Conservation (phyloP, 2,888 invertebrate species). For the Hermodice carunculata region DNA sequence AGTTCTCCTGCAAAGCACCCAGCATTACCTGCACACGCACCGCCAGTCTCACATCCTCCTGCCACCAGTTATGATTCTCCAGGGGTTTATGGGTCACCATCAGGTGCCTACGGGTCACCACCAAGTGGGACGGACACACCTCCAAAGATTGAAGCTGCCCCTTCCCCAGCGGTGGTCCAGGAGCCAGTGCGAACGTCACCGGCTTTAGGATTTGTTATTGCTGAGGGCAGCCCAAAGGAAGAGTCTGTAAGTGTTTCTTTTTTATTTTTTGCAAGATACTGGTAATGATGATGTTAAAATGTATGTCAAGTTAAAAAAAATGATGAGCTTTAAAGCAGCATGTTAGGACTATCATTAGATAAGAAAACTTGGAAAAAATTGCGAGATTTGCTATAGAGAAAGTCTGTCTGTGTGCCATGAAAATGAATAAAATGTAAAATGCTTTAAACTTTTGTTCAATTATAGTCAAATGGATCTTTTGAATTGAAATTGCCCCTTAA, state of each 20-base stretch:
- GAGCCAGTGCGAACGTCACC: conserved; percentile 33
- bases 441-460: too few species aligned
- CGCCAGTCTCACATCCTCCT: background rate
- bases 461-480: too few species aligned
- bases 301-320: too few species aligned
- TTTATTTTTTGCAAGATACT: too few species aligned
- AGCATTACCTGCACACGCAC: background rate
- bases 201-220: conserved; percentile 74
- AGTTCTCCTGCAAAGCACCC: background rate
- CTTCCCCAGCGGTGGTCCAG: background rate
- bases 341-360: too few species aligned
- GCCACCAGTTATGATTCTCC: background rate
- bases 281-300: too few species aligned
- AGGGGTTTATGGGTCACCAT: background rate
- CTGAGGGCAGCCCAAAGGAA: conserved; percentile 73
- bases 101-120: background rate
- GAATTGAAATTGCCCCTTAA: too few species aligned
- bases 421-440: too few species aligned
- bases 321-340: too few species aligned
- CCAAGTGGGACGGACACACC: background rate
- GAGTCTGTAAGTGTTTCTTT: background rate
- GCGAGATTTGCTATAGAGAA: too few species aligned
- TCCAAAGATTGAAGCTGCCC: background rate
- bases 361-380: too few species aligned
- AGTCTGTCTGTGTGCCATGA: too few species aligned